A percentile compares a stretch with the other conserved stretches of the same genome.
phyloP scores from a whole-genome alignment of 2,113 vertebrate species.

The Mustela nigripes region DNA sequence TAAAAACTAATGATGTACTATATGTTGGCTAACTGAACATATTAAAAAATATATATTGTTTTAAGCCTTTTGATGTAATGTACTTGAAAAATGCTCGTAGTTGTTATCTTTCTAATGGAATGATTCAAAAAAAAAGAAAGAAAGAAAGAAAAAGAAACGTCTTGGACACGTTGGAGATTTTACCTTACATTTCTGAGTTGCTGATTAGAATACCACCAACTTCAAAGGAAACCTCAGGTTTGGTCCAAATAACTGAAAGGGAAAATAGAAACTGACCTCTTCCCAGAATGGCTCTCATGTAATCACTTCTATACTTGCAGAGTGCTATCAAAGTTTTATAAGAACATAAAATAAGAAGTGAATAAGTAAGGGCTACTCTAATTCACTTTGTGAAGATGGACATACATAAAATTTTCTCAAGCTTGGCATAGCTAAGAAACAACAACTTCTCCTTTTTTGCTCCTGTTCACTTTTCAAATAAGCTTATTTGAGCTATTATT shows the following conservation, averaged over 20 bases:
- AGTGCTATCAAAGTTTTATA: background rate
- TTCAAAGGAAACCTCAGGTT: conserved; percentile 37
- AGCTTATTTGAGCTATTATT: background rate
- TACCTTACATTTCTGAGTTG: background rate
- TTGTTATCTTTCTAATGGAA: background rate
- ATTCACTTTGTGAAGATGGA: background rate
- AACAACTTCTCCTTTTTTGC: background rate
- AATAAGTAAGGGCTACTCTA: background rate
- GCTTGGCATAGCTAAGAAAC: background rate
- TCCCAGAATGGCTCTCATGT: background rate
- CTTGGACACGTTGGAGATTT: conserved; percentile 13
- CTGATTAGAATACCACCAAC: conserved; percentile 19
- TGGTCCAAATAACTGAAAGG: conserved; percentile 29
- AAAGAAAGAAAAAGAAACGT: background rate
- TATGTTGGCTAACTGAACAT: no score
- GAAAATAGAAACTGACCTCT: background rate
- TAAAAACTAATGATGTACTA: no score
- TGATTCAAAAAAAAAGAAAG: background rate
- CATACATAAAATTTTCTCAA: background rate
- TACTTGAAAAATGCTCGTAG: background rate
- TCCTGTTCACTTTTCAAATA: background rate
- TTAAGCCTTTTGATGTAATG: background rate
- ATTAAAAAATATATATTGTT: background rate
- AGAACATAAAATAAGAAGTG: background rate
- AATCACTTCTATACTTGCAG: background rate